These are phyloP conservation scores for Ranitomeya variabilis DNA, from an alignment of 2,113 vertebrate species.

Conservation along the genomic window DNA sequence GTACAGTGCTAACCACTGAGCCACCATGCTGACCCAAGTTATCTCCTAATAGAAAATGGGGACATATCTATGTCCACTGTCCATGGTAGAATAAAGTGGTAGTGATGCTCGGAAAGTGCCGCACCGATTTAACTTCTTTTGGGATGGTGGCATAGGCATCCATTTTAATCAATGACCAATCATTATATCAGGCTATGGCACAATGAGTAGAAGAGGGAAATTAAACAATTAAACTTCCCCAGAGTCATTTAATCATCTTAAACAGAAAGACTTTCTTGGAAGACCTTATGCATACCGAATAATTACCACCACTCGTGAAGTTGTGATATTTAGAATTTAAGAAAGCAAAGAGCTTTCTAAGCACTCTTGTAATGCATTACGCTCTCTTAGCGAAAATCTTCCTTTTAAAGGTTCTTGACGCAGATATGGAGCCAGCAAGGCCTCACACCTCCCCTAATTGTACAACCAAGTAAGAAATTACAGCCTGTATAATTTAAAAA, in stretches of 20 bases:
- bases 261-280: not conserved
- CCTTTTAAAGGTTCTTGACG: not conserved
- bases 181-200: not conserved
- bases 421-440: not conserved
- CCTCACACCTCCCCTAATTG: conserved; percentile 27
- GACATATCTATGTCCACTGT: not conserved
- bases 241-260: not conserved
- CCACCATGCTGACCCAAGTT: too few relatives aligned
- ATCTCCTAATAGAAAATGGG: not conserved
- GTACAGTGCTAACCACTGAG: too few relatives aligned
- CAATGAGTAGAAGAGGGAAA: too few relatives aligned
- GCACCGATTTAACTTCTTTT: not conserved
- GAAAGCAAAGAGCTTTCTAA: not conserved
- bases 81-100: not conserved
- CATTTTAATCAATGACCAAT: not conserved
- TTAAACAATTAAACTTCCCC: not conserved
- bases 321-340: conserved; percentile 3
- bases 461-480: not conserved
- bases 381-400: not conserved
- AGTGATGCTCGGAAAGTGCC: not conserved
- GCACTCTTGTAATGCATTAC: conserved; percentile 13
- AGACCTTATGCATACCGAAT: not conserved
- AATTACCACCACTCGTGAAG: conserved; percentile 3
- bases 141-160: not conserved
- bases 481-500: not conserved